Percentiles rank a stretch among this genome's conserved stretches.
phyloP scores from a whole-genome alignment of 2,797 vertebrate species.

The Dryobates pubescens region DNA sequence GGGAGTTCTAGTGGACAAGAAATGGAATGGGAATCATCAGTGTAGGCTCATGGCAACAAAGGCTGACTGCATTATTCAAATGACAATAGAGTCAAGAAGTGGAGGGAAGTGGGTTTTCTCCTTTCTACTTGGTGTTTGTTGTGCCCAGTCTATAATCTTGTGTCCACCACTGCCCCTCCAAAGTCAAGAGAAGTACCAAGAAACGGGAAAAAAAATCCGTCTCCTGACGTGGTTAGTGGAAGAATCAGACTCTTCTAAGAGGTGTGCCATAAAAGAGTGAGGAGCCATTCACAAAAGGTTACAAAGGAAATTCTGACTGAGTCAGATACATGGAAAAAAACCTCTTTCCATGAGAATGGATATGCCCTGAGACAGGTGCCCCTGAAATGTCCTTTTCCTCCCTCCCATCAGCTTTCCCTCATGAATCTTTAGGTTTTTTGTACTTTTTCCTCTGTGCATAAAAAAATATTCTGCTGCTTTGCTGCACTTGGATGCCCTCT shows the following conservation, averaged over 20 bases:
- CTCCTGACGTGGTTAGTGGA: background rate
- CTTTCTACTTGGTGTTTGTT: background rate
- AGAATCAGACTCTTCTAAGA: background rate
- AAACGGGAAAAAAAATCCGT: background rate
- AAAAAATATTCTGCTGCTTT: background rate
- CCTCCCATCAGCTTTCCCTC: background rate
- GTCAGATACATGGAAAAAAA: background rate
- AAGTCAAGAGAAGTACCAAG: background rate
- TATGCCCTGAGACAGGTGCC: background rate
- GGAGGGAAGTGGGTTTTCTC: background rate
- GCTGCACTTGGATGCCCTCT: conserved; percentile 28
- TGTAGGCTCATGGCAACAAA: background rate
- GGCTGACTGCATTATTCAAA: background rate
- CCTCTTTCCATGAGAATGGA: fast-evolving
- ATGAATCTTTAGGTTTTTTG: background rate
- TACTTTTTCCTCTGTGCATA: background rate
- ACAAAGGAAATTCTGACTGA: background rate
- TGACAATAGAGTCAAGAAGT: background rate
- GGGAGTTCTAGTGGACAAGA: background rate
- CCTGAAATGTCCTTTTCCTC: background rate
- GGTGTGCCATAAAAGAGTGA: background rate
- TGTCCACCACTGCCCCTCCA: background rate
- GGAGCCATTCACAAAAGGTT: background rate
- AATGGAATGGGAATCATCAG: background rate
- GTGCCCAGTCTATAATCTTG: background rate